Conservation (phyloP, 2,113 vertebrate genomes). For the Peromyscus leucopus region DNA sequence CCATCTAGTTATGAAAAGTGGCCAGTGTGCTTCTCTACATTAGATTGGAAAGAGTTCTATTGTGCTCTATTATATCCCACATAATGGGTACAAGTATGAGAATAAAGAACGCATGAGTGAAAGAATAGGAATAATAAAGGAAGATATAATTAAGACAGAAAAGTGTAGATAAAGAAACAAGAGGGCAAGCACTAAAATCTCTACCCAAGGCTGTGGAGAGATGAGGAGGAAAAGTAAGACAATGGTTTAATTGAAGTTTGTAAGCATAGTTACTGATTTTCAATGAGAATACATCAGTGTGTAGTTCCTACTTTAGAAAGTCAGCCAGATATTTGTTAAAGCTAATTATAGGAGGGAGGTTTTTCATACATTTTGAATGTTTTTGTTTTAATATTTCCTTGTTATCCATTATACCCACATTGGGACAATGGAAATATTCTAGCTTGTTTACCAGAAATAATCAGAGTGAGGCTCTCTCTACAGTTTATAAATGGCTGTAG, state of each 20-base stretch:
- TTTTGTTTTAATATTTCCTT: not conserved
- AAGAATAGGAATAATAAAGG: not conserved
- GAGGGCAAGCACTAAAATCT: not conserved
- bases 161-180: not conserved
- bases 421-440: constrained; percentile 1
- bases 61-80: not conserved
- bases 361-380: not conserved
- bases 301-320: not conserved
- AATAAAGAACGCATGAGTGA: not conserved
- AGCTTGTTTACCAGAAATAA: not conserved
- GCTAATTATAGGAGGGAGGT: not conserved
- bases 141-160: not conserved
- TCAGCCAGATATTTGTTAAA: not conserved
- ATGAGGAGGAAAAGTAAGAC: not conserved
- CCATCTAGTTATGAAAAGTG: not conserved
- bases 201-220: not conserved
- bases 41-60: not conserved
- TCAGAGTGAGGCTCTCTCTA: not conserved
- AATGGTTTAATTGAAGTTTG: not conserved
- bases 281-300: not conserved
- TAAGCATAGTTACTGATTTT: not conserved
- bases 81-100: not conserved
- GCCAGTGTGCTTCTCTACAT: not conserved
- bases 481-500: not conserved
- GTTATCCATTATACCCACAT: not conserved